phyloP scores from a whole-genome alignment of 1,140 invertebrate species.

The Papilio machaon region DNA sequence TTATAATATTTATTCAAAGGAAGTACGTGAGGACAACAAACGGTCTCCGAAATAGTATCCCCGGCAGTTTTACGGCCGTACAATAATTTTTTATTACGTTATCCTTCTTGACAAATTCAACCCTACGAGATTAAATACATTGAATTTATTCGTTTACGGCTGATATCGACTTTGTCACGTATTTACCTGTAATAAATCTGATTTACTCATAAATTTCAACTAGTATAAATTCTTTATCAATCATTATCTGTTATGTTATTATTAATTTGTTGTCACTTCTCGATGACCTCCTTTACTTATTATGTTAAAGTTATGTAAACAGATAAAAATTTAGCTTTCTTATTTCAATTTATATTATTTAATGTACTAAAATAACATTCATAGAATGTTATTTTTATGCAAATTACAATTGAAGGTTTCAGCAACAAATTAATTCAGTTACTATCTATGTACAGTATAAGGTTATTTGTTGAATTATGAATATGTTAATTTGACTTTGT shows the following conservation, averaged over 20 bases:
- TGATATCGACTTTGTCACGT: conserved; percentile 5
- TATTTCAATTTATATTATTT: background rate
- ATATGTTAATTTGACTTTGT: background rate
- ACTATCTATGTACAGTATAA: background rate
- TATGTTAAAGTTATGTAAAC: too few relatives aligned
- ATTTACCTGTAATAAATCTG: background rate
- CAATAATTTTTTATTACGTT: conserved; percentile 26
- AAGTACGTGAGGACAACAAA: background rate
- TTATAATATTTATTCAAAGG: conserved; percentile 17
- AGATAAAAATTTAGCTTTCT: background rate
- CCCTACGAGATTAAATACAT: conserved; percentile 25
- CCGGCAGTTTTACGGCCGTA: conserved; percentile 2
- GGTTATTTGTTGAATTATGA: background rate
- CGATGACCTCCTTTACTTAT: too few relatives aligned
- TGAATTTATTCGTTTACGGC: conserved; percentile 25
- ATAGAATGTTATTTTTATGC: background rate
- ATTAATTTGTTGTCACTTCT: too few relatives aligned
- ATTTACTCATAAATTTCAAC: background rate
- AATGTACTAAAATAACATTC: background rate
- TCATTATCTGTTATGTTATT: background rate
- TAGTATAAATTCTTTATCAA: background rate
- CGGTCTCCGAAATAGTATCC: background rate
- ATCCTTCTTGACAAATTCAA: conserved; percentile 31
- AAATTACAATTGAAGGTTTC: background rate
- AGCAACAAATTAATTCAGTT: background rate